phyloP scores from a whole-genome alignment of 2,888 invertebrate genomes.

The Nemapogon koenigi region DNA sequence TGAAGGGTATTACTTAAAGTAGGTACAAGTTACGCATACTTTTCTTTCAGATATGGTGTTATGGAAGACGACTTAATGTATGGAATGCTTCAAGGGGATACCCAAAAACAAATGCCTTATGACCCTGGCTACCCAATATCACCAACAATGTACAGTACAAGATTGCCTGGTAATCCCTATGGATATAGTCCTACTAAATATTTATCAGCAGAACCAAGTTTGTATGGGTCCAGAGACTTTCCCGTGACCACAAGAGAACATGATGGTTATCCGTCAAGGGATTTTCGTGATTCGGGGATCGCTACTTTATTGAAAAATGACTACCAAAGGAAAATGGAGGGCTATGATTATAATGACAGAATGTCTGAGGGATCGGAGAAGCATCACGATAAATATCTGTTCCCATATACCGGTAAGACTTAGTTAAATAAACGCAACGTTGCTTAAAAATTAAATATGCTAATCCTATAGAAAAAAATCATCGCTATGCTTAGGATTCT shows the following conservation, averaged over 20 bases:
- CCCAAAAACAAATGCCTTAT: constrained; percentile 53
- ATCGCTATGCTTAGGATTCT: no score
- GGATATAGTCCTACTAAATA: constrained; percentile 57
- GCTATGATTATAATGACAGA: constrained; percentile 67
- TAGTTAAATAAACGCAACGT: no score
- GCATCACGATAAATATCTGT: constrained; percentile 81
- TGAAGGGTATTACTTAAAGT: no score
- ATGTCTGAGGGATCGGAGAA: constrained; percentile 76
- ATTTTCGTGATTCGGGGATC: constrained; percentile 54
- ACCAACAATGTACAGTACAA: constrained; percentile 53
- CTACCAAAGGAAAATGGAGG: constrained; percentile 55
- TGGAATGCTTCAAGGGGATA: constrained; percentile 41
- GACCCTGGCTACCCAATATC: constrained; percentile 58
- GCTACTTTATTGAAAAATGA: constrained; percentile 60
- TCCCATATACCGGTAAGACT: constrained; percentile 77
- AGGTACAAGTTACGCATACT: no score
- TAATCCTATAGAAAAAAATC: no score
- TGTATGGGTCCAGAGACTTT: constrained; percentile 39
- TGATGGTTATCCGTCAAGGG: constrained; percentile 47
- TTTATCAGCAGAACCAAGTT: constrained; percentile 36
- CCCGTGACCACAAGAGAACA: constrained; percentile 37
- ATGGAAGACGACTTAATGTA: constrained; percentile 58
- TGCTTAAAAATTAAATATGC: no score
- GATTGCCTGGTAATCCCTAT: constrained; percentile 50
- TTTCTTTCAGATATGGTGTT: constrained; percentile 54